A percentile compares a stretch with the other conserved stretches of the same genome.
phyloP scores from a whole-genome alignment of 1,140 invertebrate genomes.

The Trachymyrmex cornetzi region DNA sequence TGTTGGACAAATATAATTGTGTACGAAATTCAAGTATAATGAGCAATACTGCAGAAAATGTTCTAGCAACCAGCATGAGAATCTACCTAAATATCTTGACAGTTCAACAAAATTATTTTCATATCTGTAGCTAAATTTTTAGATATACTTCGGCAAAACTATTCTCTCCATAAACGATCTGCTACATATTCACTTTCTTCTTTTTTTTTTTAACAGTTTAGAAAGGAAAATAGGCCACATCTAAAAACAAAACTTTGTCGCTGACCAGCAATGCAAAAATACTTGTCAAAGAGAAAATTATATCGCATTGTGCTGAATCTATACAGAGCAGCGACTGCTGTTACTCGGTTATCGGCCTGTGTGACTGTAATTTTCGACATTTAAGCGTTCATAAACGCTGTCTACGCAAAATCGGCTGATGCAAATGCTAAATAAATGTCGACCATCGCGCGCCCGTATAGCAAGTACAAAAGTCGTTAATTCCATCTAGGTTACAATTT shows the following conservation, averaged over 20 bases:
- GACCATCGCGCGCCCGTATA: neutral
- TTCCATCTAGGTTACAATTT: conserved; percentile 17
- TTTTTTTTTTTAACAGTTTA: neutral
- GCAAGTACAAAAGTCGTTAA: conserved; percentile 1
- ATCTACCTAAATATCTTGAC: no score
- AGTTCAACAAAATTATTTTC: no score
- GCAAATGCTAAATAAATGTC: conserved; percentile 55
- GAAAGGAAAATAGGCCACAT: neutral
- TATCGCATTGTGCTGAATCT: conserved; percentile 6
- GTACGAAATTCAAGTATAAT: no score
- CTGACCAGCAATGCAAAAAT: neutral
- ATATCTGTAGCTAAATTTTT: no score
- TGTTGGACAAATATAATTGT: no score
- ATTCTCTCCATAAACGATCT: neutral
- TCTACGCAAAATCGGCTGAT: conserved; percentile 25
- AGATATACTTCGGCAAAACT: no score
- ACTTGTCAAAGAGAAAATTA: conserved; percentile 39
- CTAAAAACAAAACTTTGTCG: conserved; percentile 12
- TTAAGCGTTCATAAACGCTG: conserved; percentile 41
- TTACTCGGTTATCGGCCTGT: conserved; percentile 37
- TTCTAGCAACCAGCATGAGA: no score
- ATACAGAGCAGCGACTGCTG: neutral
- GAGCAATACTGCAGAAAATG: no score
- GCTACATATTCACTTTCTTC: neutral
- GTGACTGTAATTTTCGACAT: conserved; percentile 45